Evolutionary conservation across 2,888 invertebrate genomes (phyloP).

Genomic region (Drosophila hamatofila): DNA sequence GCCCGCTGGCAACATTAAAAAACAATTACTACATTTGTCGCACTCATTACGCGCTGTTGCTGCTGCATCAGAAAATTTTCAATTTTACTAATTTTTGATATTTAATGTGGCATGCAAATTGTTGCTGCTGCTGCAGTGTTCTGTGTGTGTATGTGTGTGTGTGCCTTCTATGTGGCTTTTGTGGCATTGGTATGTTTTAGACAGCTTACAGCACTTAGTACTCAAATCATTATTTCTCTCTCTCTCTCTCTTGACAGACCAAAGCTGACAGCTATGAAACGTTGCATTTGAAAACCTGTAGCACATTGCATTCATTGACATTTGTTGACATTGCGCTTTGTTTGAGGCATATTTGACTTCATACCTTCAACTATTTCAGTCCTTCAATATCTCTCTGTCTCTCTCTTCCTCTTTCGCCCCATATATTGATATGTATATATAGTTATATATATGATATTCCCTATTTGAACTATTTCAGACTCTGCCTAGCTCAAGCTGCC

Average conservation of each 20-base stretch:
- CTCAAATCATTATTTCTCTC: background rate
- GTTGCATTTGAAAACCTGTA: background rate
- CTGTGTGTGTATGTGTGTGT: background rate
- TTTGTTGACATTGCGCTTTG: background rate
- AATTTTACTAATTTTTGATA: constrained; percentile 10
- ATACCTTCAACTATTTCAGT: too few relatives aligned
- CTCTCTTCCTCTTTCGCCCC: background rate
- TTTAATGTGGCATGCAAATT: constrained; percentile 6
- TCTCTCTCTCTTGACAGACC: background rate
- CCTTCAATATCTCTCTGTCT: background rate
- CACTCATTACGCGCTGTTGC: constrained; percentile 26
- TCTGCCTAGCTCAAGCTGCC: background rate
- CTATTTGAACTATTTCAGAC: background rate
- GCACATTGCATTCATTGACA: background rate
- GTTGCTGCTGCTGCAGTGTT: background rate
- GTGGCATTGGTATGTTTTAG: background rate
- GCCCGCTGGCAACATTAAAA: constrained; percentile 18
- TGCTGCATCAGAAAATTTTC: constrained; percentile 4
- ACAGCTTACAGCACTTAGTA: constrained; percentile 2
- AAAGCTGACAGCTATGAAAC: constrained; percentile 12
- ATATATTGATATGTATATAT: background rate
- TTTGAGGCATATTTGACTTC: background rate
- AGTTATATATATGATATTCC: background rate
- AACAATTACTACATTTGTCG: constrained; percentile 40
- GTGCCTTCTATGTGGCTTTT: constrained; percentile 2